Evolutionary conservation across 2,888 invertebrate genomes (phyloP).

Genomic region (Dorcus hopei): DNA sequence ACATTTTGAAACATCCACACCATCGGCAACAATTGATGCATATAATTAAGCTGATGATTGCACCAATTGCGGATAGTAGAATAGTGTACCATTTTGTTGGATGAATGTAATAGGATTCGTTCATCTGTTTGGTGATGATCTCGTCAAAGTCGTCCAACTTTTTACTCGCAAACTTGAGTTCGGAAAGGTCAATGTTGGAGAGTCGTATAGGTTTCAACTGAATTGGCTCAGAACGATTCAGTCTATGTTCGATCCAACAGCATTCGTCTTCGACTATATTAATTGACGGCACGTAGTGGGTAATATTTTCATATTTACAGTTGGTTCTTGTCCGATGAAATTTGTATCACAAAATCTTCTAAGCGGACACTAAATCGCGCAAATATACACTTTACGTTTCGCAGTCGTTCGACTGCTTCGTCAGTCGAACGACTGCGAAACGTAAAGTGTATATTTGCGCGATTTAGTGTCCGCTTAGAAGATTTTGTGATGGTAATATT

Average conservation of each 20-base stretch:
- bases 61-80: constrained; percentile 13
- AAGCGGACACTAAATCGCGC: too few species aligned
- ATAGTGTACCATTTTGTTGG: constrained; percentile 24
- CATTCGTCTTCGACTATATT: constrained; percentile 19
- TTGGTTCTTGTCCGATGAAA: too few species aligned
- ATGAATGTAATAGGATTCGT: neutral
- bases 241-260: constrained; percentile 12
- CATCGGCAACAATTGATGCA: constrained; percentile 11
- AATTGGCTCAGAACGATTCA: constrained; percentile 7
- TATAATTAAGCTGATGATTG: neutral
- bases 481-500: too few species aligned
- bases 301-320: constrained; percentile 9
- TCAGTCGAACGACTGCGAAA: too few species aligned
- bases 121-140: constrained; percentile 19
- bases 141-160: constrained; percentile 26
- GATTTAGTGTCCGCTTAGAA: too few species aligned
- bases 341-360: too few species aligned
- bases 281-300: constrained; percentile 11
- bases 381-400: too few species aligned
- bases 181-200: constrained; percentile 21
- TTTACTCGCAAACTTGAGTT: constrained; percentile 23
- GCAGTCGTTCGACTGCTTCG: too few species aligned
- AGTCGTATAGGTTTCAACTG: constrained; percentile 16
- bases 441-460: too few species aligned
- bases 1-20: constrained; percentile 10